Evolutionary conservation across 1,140 invertebrate species (phyloP).

Genomic region (Sitobion miscanthi): DNA sequence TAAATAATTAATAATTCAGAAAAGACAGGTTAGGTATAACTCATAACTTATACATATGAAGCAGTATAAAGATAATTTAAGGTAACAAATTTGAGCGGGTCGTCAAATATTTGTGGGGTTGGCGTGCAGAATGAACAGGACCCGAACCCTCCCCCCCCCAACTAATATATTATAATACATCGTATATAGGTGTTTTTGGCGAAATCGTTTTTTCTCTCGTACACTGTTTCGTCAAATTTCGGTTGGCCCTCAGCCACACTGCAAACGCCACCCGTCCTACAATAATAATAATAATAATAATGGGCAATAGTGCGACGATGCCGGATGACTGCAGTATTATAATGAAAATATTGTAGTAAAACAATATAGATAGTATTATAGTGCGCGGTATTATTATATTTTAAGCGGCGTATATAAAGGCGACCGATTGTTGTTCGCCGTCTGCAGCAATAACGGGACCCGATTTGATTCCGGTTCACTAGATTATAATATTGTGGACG

Average conservation of each 20-base stretch:
- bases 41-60: not conserved
- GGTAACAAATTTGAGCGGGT: not conserved
- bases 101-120: not conserved
- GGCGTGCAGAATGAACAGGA: not conserved
- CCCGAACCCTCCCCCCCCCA: not conserved
- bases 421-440: conserved; percentile 7
- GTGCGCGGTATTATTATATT: conserved; percentile 5
- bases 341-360: conserved; percentile 32
- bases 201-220: not conserved
- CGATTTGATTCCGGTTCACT: conserved; percentile 40
- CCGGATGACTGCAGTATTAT: not conserved
- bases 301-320: not conserved
- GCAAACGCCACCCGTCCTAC: not conserved
- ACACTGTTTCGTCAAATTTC: not conserved
- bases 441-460: conserved; percentile 1
- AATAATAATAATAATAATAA: not conserved
- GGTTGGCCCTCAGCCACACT: not conserved
- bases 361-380: conserved; percentile 28
- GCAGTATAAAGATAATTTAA: not conserved
- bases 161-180: not conserved
- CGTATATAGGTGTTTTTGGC: not conserved
- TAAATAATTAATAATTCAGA: not conserved
- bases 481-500: conserved; percentile 24
- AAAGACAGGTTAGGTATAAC: not conserved
- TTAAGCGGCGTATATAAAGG: conserved; percentile 9